A percentile compares a stretch with the other conserved stretches of the same genome.
Evolutionary conservation across 2,113 vertebrate genomes (phyloP).

Genomic region (Muntiacus reevesi): DNA sequence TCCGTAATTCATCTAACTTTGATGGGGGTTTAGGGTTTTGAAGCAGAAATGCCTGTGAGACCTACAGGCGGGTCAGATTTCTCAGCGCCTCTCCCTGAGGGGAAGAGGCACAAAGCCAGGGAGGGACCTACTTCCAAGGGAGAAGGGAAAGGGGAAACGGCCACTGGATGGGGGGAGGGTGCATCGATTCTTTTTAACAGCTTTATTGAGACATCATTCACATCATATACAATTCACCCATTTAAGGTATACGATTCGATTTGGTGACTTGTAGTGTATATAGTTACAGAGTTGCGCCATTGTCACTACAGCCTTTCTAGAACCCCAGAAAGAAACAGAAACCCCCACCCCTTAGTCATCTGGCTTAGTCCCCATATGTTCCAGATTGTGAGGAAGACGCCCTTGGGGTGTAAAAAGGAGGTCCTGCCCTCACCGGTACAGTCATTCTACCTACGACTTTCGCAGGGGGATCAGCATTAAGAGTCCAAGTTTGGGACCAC

Average conservation of each 20-base stretch:
- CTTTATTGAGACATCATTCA: background rate
- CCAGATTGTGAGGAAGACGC: no score
- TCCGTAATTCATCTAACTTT: background rate
- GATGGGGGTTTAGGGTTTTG: background rate
- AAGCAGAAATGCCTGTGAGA: background rate
- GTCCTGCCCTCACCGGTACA: background rate
- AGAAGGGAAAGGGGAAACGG: background rate
- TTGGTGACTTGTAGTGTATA: background rate
- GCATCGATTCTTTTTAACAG: background rate
- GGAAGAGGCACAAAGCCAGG: background rate
- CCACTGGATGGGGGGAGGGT: background rate
- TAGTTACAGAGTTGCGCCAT: background rate
- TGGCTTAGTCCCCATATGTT: background rate
- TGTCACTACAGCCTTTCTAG: background rate
- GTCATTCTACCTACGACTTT: background rate
- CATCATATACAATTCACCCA: background rate
- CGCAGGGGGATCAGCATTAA: background rate
- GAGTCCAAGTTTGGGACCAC: background rate
- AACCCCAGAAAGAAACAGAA: background rate
- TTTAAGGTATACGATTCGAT: background rate
- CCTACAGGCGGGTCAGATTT: background rate
- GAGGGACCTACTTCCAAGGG: background rate
- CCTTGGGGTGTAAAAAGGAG: background rate
- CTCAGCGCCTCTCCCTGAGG: background rate
- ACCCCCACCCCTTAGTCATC: background rate